Conservation (phyloP, 53 echinoderm and acorn worm species). For the Antedon mediterranea region DNA sequence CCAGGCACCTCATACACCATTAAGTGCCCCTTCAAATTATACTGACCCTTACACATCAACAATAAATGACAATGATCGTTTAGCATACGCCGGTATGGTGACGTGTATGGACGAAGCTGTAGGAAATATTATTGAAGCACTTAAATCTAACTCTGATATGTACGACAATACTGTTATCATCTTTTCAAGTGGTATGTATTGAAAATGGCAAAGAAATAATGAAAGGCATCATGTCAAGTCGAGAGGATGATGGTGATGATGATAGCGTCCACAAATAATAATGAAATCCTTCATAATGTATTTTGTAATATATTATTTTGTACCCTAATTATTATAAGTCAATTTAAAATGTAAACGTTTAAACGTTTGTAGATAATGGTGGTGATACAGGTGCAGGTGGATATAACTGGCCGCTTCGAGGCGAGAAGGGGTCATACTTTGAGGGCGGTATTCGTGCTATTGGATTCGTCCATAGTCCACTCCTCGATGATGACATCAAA, state of each 20-base stretch:
- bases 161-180: slow-evolving; percentile 34
- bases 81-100: too few relatives aligned
- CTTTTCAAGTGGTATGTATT: slow-evolving; percentile 15
- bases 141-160: slow-evolving; percentile 13
- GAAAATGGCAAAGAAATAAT: too few relatives aligned
- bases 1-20: slow-evolving; percentile 14
- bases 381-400: slow-evolving; percentile 44
- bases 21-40: slow-evolving; percentile 3
- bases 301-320: too few relatives aligned
- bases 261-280: too few relatives aligned
- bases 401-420: slow-evolving; percentile 75
- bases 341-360: too few relatives aligned
- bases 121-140: slow-evolving; percentile 2
- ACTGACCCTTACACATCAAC: not conserved
- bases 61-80: not conserved
- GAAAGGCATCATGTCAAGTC: too few relatives aligned
- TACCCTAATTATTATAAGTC: too few relatives aligned
- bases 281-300: too few relatives aligned
- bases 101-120: too few relatives aligned
- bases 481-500: slow-evolving; percentile 24
- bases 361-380: slow-evolving; percentile 73
- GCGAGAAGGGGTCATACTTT: slow-evolving; percentile 53
- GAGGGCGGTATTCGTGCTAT: slow-evolving; percentile 67
- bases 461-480: slow-evolving; percentile 58
- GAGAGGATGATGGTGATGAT: too few relatives aligned